These are phyloP conservation scores for Odontomyia ornata DNA, from an alignment of 2,888 invertebrate species.

Conservation along the genomic window DNA sequence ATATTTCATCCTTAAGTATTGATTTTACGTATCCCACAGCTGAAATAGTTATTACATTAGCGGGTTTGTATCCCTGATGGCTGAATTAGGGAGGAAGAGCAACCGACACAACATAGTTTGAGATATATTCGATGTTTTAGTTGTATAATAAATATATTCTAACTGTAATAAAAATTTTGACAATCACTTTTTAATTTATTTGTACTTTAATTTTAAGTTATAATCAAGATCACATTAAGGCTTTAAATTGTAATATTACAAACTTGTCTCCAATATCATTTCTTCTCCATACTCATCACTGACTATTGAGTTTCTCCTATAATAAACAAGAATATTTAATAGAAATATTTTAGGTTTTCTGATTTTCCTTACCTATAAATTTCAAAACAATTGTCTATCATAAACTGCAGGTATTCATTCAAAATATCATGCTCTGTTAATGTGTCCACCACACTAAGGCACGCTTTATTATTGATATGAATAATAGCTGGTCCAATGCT, in stretches of 20 bases:
- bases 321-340: constrained; percentile 1
- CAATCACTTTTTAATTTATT: too few species aligned
- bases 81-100: too few species aligned
- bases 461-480: constrained; percentile 28
- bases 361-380: constrained; percentile 17
- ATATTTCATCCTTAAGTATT: too few species aligned
- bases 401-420: constrained; percentile 35
- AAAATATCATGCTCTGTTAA: constrained; percentile 34
- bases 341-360: too few species aligned
- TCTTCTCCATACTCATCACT: constrained; percentile 3
- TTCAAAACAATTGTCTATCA: constrained; percentile 36
- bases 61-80: too few species aligned
- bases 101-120: too few species aligned
- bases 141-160: too few species aligned
- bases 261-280: constrained; percentile 12
- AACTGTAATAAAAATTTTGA: too few species aligned
- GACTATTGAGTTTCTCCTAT: neutral
- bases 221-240: neutral
- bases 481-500: constrained; percentile 37
- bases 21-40: too few species aligned
- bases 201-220: too few species aligned
- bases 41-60: too few species aligned
- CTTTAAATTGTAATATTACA: neutral
- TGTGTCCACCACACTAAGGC: constrained; percentile 25
- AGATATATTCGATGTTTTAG: too few species aligned